Conservation (phyloP, 2,797 vertebrate species). For the Pteropus rufus region DNA sequence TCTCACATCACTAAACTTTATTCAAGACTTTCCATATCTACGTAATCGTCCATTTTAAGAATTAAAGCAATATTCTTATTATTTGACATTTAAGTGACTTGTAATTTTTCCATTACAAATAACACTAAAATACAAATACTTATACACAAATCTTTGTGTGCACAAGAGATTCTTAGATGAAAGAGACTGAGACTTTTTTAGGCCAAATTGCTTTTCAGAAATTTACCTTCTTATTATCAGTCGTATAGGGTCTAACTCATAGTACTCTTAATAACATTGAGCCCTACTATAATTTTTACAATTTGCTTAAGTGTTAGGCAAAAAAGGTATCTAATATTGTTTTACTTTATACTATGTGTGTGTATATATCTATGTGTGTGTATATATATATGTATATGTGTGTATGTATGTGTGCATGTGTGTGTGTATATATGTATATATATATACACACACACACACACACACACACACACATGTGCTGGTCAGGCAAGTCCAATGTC, state of each 20-base stretch:
- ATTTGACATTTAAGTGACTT: neutral
- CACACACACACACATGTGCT: no score
- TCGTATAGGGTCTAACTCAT: neutral
- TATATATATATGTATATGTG: neutral
- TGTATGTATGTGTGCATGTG: neutral
- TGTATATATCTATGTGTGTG: neutral
- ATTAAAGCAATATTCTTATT: neutral
- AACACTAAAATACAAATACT: neutral
- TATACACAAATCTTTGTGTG: neutral
- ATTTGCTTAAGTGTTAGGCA: neutral
- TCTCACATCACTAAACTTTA: neutral
- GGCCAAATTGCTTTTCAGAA: neutral
- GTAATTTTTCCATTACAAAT: neutral
- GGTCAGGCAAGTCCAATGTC: neutral
- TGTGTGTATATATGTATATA: no score
- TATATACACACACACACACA: neutral
- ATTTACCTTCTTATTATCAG: neutral
- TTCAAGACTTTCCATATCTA: conserved; percentile 12
- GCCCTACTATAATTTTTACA: neutral
- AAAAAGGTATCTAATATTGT: neutral
- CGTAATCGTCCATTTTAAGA: neutral
- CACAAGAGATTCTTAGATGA: neutral
- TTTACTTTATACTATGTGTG: neutral
- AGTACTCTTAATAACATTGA: neutral
- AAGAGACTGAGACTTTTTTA: neutral